Evolutionary conservation across 2,888 invertebrate species (phyloP).

Genomic region (Timema cristinae): DNA sequence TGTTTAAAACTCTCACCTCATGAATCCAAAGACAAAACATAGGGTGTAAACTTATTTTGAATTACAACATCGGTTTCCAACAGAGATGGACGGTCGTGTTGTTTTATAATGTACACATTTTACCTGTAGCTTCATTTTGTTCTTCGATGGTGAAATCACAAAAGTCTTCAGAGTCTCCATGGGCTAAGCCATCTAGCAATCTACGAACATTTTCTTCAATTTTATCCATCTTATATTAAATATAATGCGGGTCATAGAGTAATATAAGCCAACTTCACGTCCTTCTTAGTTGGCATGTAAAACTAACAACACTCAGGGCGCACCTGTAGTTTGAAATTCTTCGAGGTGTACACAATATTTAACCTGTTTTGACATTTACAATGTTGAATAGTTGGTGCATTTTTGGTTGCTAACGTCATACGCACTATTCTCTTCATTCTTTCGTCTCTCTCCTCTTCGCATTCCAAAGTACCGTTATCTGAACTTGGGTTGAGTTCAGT

Average conservation of each 20-base stretch:
- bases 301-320: not conserved
- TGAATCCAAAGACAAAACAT: not conserved
- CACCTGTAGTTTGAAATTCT: too few species aligned
- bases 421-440: not conserved
- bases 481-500: not conserved
- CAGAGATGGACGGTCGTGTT: not conserved
- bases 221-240: conserved; percentile 42
- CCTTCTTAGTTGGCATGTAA: not conserved
- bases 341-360: too few species aligned
- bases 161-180: conserved; percentile 66
- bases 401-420: conserved; percentile 10
- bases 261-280: not conserved
- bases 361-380: not conserved
- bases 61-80: not conserved
- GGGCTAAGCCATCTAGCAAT: conserved; percentile 63
- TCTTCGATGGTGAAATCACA: conserved; percentile 82
- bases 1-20: too few species aligned
- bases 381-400: not conserved
- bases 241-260: not conserved
- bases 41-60: not conserved
- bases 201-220: conserved; percentile 60
- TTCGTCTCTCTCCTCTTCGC: conserved; percentile 2
- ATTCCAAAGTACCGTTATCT: conserved; percentile 13
- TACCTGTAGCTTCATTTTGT: conserved; percentile 72
- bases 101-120: not conserved